Evolutionary conservation across 2,113 vertebrate species (phyloP).

Genomic region (Ariopsis seemanni): DNA sequence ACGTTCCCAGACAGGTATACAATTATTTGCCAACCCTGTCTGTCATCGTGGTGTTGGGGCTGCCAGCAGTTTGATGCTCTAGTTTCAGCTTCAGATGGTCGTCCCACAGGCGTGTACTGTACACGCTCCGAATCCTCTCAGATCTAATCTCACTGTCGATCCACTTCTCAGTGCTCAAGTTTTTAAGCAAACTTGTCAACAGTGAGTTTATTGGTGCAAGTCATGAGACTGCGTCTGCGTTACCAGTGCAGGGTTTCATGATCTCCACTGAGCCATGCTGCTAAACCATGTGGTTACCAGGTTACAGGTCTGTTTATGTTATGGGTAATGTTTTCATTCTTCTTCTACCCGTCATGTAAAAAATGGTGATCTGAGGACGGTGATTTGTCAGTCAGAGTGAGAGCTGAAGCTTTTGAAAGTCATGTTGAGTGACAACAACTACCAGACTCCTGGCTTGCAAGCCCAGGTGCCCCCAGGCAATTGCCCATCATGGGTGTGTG

Average conservation of each 20-base stretch:
- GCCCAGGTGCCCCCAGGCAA: not conserved
- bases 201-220: not conserved
- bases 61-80: not conserved
- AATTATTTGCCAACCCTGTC: not conserved
- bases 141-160: not conserved
- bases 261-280: not conserved
- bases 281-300: not conserved
- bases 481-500: not conserved
- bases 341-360: not conserved
- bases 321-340: not conserved
- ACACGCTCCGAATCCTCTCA: not conserved
- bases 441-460: not conserved
- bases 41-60: not conserved
- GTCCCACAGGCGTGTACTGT: not conserved
- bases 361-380: not conserved
- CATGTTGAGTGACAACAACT: not conserved
- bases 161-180: not conserved
- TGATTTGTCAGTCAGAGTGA: not conserved
- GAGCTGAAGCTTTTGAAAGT: not conserved
- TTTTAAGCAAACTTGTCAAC: not conserved
- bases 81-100: not conserved
- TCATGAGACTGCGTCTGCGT: not conserved
- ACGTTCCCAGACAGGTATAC: not conserved
- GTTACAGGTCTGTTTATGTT: slow-evolving; percentile 8
- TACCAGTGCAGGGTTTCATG: not conserved